These are phyloP conservation scores for Morbakka virulenta DNA, from an alignment of 30 jellyfish, hydroid and myxozoan species.

Conservation along the genomic window DNA sequence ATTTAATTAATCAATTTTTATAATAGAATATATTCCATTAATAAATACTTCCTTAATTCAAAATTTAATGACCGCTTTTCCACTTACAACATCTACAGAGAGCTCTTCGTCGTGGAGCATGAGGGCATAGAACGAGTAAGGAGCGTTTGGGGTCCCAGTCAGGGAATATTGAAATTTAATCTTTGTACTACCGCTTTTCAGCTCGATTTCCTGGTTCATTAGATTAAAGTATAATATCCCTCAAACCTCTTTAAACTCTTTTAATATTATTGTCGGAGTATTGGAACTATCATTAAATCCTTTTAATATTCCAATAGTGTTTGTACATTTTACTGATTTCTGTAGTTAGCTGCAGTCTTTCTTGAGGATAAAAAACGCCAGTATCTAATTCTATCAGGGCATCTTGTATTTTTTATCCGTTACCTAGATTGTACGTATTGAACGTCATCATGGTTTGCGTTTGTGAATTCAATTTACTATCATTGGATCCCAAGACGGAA, in stretches of 20 bases:
- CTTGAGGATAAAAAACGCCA: no score
- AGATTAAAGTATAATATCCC: no score
- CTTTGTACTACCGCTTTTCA: conserved; percentile 16
- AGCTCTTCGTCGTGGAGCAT: conserved; percentile 4
- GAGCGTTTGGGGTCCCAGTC: conserved; percentile 21
- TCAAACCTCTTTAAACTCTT: not conserved
- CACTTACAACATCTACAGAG: conserved; percentile 24
- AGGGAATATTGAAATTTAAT: conserved; percentile 12
- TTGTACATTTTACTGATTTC: no score
- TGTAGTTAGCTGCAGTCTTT: no score
- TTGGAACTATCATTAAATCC: no score
- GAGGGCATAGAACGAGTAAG: conserved; percentile 11
- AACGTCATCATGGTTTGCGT: no score
- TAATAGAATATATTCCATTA: no score
- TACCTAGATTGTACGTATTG: no score
- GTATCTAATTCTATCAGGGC: not conserved
- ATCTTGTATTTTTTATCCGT: conserved; percentile 8
- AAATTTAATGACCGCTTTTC: no score
- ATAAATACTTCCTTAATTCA: no score
- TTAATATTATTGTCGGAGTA: not conserved
- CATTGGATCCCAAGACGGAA: not conserved
- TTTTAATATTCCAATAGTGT: not conserved
- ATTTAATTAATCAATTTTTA: conserved; percentile 1
- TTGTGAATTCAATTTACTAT: no score
- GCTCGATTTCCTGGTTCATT: conserved; percentile 1